These are phyloP conservation scores for Anthrax anthrax DNA, from an alignment of 2,888 invertebrate genomes.

Conservation along the genomic window DNA sequence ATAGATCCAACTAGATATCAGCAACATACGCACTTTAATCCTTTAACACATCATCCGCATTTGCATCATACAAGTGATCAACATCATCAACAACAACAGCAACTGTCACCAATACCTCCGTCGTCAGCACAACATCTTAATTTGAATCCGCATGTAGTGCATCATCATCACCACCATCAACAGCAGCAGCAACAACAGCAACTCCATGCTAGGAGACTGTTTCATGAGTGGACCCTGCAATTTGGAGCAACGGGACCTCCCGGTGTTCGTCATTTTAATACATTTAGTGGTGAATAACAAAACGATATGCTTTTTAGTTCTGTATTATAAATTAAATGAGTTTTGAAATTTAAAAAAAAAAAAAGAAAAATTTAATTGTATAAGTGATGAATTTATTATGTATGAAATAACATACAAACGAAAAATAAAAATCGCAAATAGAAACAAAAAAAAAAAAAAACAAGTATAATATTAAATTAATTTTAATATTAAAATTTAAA, in stretches of 20 bases:
- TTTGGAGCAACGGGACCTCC: conserved; percentile 30
- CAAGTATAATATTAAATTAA: too few species aligned
- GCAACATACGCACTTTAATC: conserved; percentile 24
- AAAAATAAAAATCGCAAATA: too few species aligned
- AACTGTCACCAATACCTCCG: conserved; percentile 23
- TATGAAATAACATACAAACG: neutral
- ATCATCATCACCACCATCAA: conserved; percentile 31
- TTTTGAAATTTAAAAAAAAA: neutral
- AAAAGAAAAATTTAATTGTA: neutral
- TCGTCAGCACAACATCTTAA: conserved; percentile 30
- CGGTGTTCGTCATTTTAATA: conserved; percentile 32
- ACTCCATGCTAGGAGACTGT: conserved; percentile 31
- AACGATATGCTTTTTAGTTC: neutral
- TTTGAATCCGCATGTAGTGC: conserved; percentile 30
- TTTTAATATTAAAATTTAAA: too few species aligned
- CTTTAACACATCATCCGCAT: conserved; percentile 30
- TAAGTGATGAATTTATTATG: neutral
- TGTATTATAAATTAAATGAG: conserved; percentile 4
- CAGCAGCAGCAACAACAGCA: conserved; percentile 36
- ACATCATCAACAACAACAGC: conserved; percentile 10
- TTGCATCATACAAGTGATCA: conserved; percentile 31
- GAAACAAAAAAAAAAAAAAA: neutral
- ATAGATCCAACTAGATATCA: conserved; percentile 35
- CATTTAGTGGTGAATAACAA: conserved; percentile 30
- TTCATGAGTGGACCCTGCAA: conserved; percentile 35